Conservation (phyloP, 2,797 vertebrate species). For the Pyrocephalus nanus region DNA sequence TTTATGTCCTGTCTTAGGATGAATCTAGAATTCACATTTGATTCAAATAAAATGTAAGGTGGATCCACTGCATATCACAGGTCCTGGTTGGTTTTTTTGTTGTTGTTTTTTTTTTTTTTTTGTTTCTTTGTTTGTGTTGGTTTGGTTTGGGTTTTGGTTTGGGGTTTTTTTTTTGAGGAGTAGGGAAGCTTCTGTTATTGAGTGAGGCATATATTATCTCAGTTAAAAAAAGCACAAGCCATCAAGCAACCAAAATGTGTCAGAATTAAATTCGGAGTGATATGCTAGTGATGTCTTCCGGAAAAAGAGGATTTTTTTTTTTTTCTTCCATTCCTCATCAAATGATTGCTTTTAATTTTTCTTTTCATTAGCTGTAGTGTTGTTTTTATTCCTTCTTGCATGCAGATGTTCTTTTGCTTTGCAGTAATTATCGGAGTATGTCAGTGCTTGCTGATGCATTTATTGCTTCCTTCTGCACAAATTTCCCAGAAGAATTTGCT, state of each 20-base stretch:
- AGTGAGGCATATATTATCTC: not conserved
- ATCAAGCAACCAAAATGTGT: not conserved
- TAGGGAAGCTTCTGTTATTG: not conserved
- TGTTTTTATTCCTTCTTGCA: slow-evolving; percentile 6
- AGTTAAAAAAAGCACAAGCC: not conserved
- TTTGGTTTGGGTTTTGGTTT: not conserved
- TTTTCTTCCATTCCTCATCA: not conserved
- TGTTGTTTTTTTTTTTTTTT: not conserved
- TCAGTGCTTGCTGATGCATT: slow-evolving; percentile 39
- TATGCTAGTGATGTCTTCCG: not conserved
- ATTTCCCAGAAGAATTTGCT: slow-evolving; percentile 53
- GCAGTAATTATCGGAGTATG: slow-evolving; percentile 41
- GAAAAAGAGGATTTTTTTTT: not conserved
- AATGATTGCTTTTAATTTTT: not conserved
- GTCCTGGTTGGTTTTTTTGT: not conserved
- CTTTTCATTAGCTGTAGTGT: not conserved
- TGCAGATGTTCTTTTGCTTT: slow-evolving; percentile 55
- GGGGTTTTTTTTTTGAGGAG: not conserved
- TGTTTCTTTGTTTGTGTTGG: not conserved
- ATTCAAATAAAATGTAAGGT: not conserved
- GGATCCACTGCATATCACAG: not conserved
- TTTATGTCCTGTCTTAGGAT: not conserved
- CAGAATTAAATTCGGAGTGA: not conserved
- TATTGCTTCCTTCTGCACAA: slow-evolving; percentile 45
- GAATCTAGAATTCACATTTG: not conserved